These are phyloP conservation scores for Orchesella flavescens DNA, from an alignment of 2,888 invertebrate species.

Conservation along the genomic window DNA sequence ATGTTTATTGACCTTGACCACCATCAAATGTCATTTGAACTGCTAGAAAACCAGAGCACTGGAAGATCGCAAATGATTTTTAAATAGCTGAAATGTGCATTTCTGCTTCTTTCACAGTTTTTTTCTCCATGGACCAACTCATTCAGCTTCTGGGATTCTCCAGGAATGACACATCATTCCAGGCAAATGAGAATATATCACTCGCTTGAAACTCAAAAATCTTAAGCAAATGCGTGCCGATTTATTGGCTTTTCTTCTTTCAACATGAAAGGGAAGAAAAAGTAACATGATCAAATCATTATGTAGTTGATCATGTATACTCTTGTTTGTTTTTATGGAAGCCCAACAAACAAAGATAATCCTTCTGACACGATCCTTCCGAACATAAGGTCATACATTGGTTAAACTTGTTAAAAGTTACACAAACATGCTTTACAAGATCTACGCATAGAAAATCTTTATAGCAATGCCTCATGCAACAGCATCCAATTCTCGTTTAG, in stretches of 20 bases:
- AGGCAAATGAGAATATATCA: not conserved
- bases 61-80: too few species aligned
- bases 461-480: too few species aligned
- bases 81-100: not conserved
- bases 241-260: constrained; percentile 10
- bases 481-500: not conserved
- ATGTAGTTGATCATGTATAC: constrained; percentile 13
- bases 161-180: constrained; percentile 50
- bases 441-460: too few species aligned
- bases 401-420: constrained; percentile 28
- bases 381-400: constrained; percentile 22
- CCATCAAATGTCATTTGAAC: too few species aligned
- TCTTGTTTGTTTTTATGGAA: constrained; percentile 29
- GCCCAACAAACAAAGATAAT: constrained; percentile 44
- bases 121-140: too few species aligned
- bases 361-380: constrained; percentile 24
- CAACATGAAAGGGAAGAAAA: too few species aligned
- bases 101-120: not conserved
- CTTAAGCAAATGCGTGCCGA: constrained; percentile 4
- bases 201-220: constrained; percentile 32
- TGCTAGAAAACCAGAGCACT: too few species aligned
- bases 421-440: not conserved
- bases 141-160: too few species aligned
- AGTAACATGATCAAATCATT: not conserved
- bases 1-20: too few species aligned